Evolutionary conservation across 2,113 vertebrate species (phyloP).

Genomic region (Phyllostomus hastatus): DNA sequence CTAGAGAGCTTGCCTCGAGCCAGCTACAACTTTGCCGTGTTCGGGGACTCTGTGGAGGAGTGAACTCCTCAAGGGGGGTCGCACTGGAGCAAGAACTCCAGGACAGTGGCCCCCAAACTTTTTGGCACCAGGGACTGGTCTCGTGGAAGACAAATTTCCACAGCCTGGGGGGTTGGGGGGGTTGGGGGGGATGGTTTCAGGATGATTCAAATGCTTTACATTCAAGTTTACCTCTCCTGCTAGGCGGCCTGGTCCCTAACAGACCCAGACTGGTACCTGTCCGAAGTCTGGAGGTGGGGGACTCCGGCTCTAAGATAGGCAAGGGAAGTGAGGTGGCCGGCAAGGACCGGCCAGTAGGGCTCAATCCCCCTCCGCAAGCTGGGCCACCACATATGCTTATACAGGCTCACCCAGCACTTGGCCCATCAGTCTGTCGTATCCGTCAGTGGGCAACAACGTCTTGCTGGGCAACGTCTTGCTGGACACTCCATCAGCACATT

Average conservation of each 20-base stretch:
- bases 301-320: neutral
- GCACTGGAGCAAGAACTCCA: neutral
- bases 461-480: neutral
- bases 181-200: too few relatives aligned
- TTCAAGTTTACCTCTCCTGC: too few relatives aligned
- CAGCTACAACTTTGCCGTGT: neutral
- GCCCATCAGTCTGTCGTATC: neutral
- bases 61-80: neutral
- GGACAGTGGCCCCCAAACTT: too few relatives aligned
- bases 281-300: too few relatives aligned
- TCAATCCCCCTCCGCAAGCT: neutral
- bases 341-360: fast-evolving
- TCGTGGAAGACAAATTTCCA: too few relatives aligned
- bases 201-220: too few relatives aligned
- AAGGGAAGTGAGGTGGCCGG: neutral
- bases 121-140: too few relatives aligned
- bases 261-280: too few relatives aligned
- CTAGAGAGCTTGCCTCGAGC: neutral
- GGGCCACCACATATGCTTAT: fast-evolving
- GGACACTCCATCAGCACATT: too few relatives aligned
- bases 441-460: fast-evolving
- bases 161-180: too few relatives aligned
- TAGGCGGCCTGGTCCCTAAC: too few relatives aligned
- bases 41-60: neutral
- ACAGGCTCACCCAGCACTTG: neutral